Evolutionary conservation across 2,888 invertebrate species (phyloP).

Genomic region (Ochlodes sylvanus): DNA sequence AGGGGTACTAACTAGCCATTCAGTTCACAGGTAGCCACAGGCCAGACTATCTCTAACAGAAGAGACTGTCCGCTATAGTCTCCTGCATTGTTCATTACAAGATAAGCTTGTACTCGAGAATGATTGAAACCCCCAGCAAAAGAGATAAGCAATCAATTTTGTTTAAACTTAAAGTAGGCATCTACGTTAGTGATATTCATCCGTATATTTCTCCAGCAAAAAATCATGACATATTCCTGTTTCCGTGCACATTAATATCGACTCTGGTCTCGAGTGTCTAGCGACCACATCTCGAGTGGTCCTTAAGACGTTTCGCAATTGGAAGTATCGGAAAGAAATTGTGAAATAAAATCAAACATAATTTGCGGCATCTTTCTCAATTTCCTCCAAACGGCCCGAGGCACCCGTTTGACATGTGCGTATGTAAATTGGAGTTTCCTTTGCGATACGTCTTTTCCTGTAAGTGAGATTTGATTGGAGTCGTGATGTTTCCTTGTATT

Average conservation of each 20-base stretch:
- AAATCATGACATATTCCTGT: slow-evolving; percentile 43
- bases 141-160: too few relatives aligned
- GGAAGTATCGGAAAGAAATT: slow-evolving; percentile 71
- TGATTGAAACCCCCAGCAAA: too few relatives aligned
- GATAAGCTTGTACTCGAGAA: too few relatives aligned
- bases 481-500: slow-evolving; percentile 32
- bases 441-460: slow-evolving; percentile 48
- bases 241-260: slow-evolving; percentile 12
- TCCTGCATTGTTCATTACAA: too few relatives aligned
- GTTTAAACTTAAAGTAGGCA: too few relatives aligned
- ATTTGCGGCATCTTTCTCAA: slow-evolving; percentile 71
- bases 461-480: slow-evolving; percentile 68
- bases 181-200: slow-evolving; percentile 17
- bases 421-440: slow-evolving; percentile 59
- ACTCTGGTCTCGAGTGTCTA: slow-evolving; percentile 5
- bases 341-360: slow-evolving; percentile 81
- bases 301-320: slow-evolving; percentile 45
- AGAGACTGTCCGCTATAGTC: too few relatives aligned
- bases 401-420: slow-evolving; percentile 44
- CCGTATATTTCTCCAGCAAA: slow-evolving; percentile 54
- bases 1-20: too few relatives aligned
- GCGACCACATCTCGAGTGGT: background rate
- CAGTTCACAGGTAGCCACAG: too few relatives aligned
- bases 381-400: slow-evolving; percentile 56
- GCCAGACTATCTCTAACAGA: too few relatives aligned